phyloP scores from a whole-genome alignment of 2,888 invertebrate genomes.

The Nebria salina region DNA sequence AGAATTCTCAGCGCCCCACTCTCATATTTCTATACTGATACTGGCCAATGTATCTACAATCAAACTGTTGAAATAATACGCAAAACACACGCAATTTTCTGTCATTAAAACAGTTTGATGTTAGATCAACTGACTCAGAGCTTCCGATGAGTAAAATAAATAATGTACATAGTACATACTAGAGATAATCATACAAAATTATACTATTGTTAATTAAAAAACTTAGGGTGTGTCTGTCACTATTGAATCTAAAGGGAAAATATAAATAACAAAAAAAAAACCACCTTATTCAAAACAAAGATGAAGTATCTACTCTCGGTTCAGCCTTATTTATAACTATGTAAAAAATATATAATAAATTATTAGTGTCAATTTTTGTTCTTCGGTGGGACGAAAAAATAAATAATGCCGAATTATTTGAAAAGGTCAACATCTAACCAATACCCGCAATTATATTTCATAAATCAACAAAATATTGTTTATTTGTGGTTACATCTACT shows the following conservation, averaged over 20 bases:
- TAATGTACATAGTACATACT: slow-evolving; percentile 62
- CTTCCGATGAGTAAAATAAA: slow-evolving; percentile 45
- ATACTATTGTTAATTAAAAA: slow-evolving; percentile 55
- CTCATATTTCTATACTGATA: slow-evolving; percentile 9
- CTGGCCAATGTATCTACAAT: not conserved
- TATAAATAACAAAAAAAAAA: slow-evolving; percentile 36
- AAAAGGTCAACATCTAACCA: not conserved
- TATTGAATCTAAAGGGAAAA: slow-evolving; percentile 28
- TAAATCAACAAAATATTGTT: not conserved
- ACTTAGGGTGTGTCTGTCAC: slow-evolving; percentile 23
- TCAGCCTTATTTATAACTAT: slow-evolving; percentile 27
- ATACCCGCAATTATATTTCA: not conserved
- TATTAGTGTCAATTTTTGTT: slow-evolving; percentile 41
- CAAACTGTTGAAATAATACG: not conserved
- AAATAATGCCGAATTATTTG: slow-evolving; percentile 1
- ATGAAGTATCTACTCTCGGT: slow-evolving; percentile 28
- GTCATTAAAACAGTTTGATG: not conserved
- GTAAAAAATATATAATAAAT: slow-evolving; percentile 37
- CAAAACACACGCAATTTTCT: not conserved
- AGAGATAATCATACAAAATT: slow-evolving; percentile 56
- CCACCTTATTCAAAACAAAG: slow-evolving; percentile 39
- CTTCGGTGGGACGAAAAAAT: slow-evolving; percentile 44
- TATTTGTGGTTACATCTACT: too few relatives aligned
- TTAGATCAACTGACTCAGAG: not conserved
- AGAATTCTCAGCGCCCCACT: slow-evolving; percentile 42